Percentiles rank a stretch among this genome's conserved stretches.
These are phyloP conservation scores for Spinus pinus DNA, from an alignment of 2,797 vertebrate species.

Conservation along the genomic window DNA sequence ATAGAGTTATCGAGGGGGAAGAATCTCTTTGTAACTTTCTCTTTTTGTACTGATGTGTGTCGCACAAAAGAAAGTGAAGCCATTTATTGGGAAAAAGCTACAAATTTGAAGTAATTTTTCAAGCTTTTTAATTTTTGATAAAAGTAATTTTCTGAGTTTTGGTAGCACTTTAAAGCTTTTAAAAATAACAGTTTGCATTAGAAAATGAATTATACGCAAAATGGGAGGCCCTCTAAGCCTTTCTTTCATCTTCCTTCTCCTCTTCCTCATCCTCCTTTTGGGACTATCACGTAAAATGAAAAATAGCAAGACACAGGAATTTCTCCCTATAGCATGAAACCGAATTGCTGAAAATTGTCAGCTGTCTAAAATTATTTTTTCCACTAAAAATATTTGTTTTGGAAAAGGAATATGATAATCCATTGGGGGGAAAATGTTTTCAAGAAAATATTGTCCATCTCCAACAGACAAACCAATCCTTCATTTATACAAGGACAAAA, in stretches of 20 bases:
- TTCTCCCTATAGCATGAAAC: not conserved
- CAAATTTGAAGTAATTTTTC: not conserved
- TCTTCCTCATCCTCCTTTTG: not conserved
- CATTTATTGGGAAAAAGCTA: not conserved
- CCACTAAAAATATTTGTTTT: not conserved
- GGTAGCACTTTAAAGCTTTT: not conserved
- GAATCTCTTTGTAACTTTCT: not conserved
- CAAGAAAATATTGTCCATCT: not conserved
- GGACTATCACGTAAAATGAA: not conserved
- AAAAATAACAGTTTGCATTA: not conserved
- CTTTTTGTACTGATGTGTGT: not conserved
- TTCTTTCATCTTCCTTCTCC: not conserved
- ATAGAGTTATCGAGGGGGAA: not conserved
- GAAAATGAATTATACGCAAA: not conserved
- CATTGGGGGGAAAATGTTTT: accelerated
- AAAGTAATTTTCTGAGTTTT: not conserved
- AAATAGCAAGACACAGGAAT: not conserved
- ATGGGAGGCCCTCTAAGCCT: not conserved
- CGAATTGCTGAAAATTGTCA: not conserved
- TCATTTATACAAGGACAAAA: not conserved
- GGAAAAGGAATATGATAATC: not conserved
- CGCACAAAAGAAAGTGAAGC: not conserved
- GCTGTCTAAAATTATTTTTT: not conserved
- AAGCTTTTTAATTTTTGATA: not conserved
- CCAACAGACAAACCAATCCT: not conserved